These are phyloP conservation scores for Podotricha telesiphe DNA, from an alignment of 2,888 invertebrate species.

Conservation along the genomic window DNA sequence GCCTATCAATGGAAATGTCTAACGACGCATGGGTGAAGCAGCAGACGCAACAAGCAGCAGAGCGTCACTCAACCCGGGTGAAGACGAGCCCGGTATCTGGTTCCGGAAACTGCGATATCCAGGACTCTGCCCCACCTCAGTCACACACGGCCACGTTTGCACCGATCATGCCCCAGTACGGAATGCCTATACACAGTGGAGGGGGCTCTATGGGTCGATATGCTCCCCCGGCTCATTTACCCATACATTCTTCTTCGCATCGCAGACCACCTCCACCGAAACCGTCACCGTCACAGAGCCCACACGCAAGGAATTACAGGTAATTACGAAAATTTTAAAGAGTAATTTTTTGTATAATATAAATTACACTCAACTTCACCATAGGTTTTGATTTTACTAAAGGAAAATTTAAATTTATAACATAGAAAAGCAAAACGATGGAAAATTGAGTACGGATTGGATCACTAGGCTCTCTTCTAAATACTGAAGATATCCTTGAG, in stretches of 20 bases:
- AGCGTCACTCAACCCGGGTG: conserved; percentile 74
- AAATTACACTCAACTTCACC: too few species aligned
- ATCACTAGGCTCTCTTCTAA: too few species aligned
- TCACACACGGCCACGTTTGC: conserved; percentile 72
- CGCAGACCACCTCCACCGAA: conserved; percentile 77
- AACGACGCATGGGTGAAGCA: conserved; percentile 80
- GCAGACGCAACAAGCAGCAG: conserved; percentile 72
- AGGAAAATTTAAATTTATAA: too few species aligned
- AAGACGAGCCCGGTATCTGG: conserved; percentile 78
- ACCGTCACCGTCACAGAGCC: conserved; percentile 81
- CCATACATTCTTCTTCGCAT: conserved; percentile 82
- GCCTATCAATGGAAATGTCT: conserved; percentile 80
- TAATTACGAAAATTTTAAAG: conserved; percentile 53
- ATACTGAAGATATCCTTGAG: too few species aligned
- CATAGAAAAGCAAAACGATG: too few species aligned
- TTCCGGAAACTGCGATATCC: conserved; percentile 72
- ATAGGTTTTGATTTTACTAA: not conserved
- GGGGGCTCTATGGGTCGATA: conserved; percentile 78
- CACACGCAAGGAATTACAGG: conserved; percentile 83
- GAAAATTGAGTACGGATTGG: not conserved
- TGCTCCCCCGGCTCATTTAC: conserved; percentile 77
- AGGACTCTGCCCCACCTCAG: conserved; percentile 84
- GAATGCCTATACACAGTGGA: conserved; percentile 68
- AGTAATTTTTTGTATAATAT: too few species aligned
- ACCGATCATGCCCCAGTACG: conserved; percentile 74